These are phyloP conservation scores for Coelopa pilipes DNA, from an alignment of 2,888 invertebrate species.

Conservation along the genomic window DNA sequence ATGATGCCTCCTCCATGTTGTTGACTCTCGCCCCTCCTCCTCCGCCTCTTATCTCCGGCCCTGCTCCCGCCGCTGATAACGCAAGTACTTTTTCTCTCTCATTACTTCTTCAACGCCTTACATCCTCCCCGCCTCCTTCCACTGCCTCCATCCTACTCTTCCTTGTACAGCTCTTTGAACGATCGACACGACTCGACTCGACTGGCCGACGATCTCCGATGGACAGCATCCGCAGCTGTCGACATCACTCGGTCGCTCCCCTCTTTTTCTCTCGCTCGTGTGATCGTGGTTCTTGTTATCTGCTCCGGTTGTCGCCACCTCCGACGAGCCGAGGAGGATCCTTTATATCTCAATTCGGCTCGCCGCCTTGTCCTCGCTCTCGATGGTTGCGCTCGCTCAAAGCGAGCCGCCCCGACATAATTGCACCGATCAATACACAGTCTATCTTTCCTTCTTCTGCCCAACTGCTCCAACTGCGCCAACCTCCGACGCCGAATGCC, in stretches of 20 bases:
- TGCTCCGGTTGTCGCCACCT: background rate
- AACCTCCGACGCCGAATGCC: background rate
- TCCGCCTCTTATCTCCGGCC: background rate
- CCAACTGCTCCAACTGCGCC: background rate
- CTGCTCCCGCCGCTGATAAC: background rate
- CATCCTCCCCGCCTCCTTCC: too few species aligned
- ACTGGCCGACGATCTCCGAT: conserved; percentile 37
- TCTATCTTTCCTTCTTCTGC: too few species aligned
- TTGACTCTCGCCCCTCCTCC: background rate
- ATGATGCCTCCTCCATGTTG: background rate
- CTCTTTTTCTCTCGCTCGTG: background rate
- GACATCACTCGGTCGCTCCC: conserved; percentile 4
- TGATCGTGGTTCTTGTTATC: background rate
- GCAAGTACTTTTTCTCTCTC: background rate
- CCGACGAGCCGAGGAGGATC: too few species aligned
- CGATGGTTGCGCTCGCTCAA: background rate
- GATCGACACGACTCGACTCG: too few species aligned
- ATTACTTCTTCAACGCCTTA: too few species aligned
- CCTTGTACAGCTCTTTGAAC: background rate
- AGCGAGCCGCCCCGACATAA: conserved; percentile 2
- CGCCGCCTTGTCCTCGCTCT: background rate
- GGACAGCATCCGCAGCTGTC: background rate
- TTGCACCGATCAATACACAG: conserved; percentile 17
- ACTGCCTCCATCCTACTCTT: too few species aligned
- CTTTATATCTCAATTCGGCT: background rate